These are phyloP conservation scores for Crotophaga sulcirostris DNA, from an alignment of 2,113 vertebrate genomes.

Conservation along the genomic window DNA sequence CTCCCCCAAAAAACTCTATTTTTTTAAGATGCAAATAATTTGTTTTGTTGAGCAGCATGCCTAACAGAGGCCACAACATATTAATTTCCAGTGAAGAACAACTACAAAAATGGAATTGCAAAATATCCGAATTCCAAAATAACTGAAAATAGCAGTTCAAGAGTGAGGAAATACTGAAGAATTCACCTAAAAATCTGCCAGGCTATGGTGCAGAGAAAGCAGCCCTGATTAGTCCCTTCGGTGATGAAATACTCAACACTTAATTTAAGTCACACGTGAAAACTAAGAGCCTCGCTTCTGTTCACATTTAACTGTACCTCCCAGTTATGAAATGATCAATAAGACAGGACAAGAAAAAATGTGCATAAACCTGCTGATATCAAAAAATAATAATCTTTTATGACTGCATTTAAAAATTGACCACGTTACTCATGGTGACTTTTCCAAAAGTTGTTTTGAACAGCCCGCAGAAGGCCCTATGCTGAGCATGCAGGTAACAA, in stretches of 20 bases:
- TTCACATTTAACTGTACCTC: neutral
- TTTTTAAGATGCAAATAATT: neutral
- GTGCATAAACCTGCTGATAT: neutral
- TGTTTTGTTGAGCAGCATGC: neutral
- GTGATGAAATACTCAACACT: neutral
- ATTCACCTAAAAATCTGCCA: neutral
- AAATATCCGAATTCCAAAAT: neutral
- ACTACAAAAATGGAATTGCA: neutral
- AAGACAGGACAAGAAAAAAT: neutral
- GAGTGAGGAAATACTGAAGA: neutral
- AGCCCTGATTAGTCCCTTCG: neutral
- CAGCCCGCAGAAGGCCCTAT: neutral
- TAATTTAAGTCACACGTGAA: no score
- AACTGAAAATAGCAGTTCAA: no score
- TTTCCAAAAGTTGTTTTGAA: neutral
- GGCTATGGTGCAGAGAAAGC: neutral
- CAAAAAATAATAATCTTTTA: neutral
- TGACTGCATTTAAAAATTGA: neutral
- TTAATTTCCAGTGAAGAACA: neutral
- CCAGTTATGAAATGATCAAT: neutral
- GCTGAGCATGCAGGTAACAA: neutral
- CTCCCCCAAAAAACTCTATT: accelerated
- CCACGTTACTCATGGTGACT: neutral
- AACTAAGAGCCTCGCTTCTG: no score
- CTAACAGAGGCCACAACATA: neutral